Evolutionary conservation across 2,888 invertebrate genomes (phyloP).

Genomic region (Volucella inanis): DNA sequence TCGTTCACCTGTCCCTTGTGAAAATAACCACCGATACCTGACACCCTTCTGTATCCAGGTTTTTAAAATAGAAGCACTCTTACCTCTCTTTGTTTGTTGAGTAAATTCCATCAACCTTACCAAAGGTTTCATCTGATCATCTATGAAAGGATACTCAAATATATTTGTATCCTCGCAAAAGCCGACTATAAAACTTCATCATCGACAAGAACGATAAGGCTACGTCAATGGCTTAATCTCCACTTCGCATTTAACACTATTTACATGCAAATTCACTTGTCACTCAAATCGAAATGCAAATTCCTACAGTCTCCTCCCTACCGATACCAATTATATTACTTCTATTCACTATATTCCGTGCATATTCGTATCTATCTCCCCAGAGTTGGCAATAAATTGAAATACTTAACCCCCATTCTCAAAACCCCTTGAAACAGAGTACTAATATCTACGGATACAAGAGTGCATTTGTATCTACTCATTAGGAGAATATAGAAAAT

Average conservation of each 20-base stretch:
- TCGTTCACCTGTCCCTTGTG: too few relatives aligned
- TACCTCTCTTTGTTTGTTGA: too few relatives aligned
- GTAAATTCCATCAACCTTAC: too few relatives aligned
- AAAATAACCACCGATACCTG: too few relatives aligned
- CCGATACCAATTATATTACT: slow-evolving; percentile 47
- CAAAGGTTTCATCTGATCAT: too few relatives aligned
- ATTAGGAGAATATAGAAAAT: slow-evolving; percentile 12
- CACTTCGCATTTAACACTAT: slow-evolving; percentile 41
- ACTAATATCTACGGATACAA: neutral
- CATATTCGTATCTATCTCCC: slow-evolving; percentile 9
- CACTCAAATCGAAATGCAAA: slow-evolving; percentile 56
- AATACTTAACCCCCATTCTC: slow-evolving; percentile 24
- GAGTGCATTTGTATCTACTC: slow-evolving; percentile 9
- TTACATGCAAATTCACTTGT: slow-evolving; percentile 62
- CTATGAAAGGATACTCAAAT: too few relatives aligned
- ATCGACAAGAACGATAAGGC: neutral
- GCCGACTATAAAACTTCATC: neutral
- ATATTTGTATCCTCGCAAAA: too few relatives aligned
- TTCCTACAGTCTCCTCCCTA: slow-evolving; percentile 14
- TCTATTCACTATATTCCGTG: slow-evolving; percentile 15
- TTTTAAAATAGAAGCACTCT: too few relatives aligned
- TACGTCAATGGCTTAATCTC: neutral
- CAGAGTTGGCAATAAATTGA: slow-evolving; percentile 37
- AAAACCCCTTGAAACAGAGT: neutral
- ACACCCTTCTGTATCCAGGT: too few relatives aligned